Conservation (phyloP, 2,888 invertebrate genomes). For the Nowickia ferox region DNA sequence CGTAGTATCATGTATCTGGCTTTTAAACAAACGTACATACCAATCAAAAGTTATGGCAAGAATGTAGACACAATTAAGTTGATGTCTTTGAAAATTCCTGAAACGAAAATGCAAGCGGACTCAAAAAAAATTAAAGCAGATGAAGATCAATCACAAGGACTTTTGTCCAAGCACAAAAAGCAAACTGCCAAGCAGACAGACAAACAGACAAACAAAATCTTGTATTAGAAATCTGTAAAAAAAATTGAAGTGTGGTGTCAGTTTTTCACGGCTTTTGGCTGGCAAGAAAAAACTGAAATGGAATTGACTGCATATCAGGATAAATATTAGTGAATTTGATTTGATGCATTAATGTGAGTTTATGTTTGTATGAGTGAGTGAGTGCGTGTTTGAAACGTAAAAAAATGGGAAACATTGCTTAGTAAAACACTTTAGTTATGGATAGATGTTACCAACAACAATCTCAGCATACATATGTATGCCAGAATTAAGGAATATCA, state of each 20-base stretch:
- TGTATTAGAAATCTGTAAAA: conserved; percentile 1
- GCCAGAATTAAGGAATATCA: conserved; percentile 44
- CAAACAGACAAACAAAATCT: neutral
- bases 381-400: neutral
- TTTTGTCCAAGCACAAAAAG: neutral
- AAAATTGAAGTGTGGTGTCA: conserved; percentile 55
- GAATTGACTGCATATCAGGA: conserved; percentile 66
- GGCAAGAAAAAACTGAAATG: conserved; percentile 38
- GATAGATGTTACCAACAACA: conserved; percentile 56
- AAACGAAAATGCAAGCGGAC: conserved; percentile 60
- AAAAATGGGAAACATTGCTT: conserved; percentile 41
- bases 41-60: conserved; percentile 62
- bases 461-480: conserved; percentile 40
- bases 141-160: conserved; percentile 57
- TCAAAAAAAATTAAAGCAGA: conserved; percentile 42
- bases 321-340: conserved; percentile 46
- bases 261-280: conserved; percentile 50
- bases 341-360: neutral
- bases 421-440: conserved; percentile 44
- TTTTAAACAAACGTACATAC: conserved; percentile 50
- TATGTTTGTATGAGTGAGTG: neutral
- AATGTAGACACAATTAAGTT: conserved; percentile 70
- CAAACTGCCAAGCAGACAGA: neutral
- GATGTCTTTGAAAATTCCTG: conserved; percentile 64
- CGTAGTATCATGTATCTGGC: conserved; percentile 3